Conservation (phyloP, 2,888 invertebrate species). For the Ennomos fuscantarius region DNA sequence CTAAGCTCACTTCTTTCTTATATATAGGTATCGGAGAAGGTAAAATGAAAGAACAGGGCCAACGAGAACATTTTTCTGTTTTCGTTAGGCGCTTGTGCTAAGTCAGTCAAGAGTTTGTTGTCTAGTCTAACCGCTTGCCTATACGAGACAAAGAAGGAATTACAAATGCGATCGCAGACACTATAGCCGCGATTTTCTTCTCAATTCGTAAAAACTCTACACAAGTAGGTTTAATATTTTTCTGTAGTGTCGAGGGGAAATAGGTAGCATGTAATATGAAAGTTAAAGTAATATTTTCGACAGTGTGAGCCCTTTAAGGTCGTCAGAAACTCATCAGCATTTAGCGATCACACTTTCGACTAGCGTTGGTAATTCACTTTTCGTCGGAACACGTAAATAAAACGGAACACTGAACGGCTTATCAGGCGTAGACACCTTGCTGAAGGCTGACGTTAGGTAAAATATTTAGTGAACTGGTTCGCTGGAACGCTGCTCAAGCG, state of each 20-base stretch:
- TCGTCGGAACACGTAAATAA: constrained; percentile 31
- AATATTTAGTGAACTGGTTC: constrained; percentile 8
- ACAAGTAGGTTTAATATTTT: neutral
- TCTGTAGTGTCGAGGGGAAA: constrained; percentile 34
- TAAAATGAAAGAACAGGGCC: too few species aligned
- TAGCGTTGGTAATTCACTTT: constrained; percentile 52
- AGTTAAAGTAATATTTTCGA: constrained; percentile 28
- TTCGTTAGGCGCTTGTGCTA: too few species aligned
- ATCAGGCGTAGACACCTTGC: constrained; percentile 8
- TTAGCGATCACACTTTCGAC: constrained; percentile 42
- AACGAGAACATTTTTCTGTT: too few species aligned
- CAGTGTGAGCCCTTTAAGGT: constrained; percentile 38
- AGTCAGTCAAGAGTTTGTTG: too few species aligned
- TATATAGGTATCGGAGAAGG: too few species aligned
- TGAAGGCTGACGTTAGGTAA: constrained; percentile 1
- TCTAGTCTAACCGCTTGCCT: too few species aligned
- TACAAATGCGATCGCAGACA: too few species aligned
- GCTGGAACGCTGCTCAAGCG: too few species aligned
- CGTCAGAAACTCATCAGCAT: constrained; percentile 58
- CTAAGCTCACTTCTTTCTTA: too few species aligned
- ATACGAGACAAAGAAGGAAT: too few species aligned
- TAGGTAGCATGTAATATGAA: constrained; percentile 1
- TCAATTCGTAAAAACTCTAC: too few species aligned
- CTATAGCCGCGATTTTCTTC: too few species aligned
- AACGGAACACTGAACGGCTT: constrained; percentile 28